phyloP scores from a whole-genome alignment of 2,888 invertebrate genomes.

The Nephrotoma flavescens region DNA sequence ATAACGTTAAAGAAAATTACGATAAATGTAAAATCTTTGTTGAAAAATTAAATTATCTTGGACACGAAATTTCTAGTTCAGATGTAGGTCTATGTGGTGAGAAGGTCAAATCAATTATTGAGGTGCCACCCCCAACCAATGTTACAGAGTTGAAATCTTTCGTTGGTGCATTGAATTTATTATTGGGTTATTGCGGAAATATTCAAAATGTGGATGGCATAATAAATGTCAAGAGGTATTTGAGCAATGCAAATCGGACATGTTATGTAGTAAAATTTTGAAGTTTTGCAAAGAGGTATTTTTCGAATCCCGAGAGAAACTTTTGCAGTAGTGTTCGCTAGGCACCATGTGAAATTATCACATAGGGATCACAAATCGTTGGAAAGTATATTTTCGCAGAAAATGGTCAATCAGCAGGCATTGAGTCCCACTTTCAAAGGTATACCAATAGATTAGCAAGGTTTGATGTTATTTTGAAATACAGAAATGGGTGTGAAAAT shows the following conservation, averaged over 20 bases:
- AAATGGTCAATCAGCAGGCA: no score
- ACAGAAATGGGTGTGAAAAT: constrained; percentile 18
- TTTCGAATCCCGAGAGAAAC: constrained; percentile 11
- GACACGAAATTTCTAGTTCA: not conserved
- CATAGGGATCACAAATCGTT: no score
- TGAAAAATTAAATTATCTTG: no score
- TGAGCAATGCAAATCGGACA: not conserved
- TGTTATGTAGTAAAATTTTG: not conserved
- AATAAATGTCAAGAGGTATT: not conserved
- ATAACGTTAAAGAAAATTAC: not conserved
- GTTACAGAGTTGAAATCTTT: not conserved
- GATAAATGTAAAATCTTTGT: no score
- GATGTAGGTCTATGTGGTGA: not conserved
- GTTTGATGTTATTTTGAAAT: constrained; percentile 17
- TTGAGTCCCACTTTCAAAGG: no score
- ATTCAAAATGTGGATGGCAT: not conserved
- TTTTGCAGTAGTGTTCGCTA: no score
- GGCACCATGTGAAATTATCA: no score
- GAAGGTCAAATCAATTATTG: not conserved
- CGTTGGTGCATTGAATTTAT: no score
- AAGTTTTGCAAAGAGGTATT: not conserved
- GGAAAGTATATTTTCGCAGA: no score
- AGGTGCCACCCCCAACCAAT: not conserved
- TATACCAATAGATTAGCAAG: constrained; percentile 17
- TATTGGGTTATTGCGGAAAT: not conserved